Conservation (phyloP, 2,888 invertebrate species). For the Eurytoma californica region DNA sequence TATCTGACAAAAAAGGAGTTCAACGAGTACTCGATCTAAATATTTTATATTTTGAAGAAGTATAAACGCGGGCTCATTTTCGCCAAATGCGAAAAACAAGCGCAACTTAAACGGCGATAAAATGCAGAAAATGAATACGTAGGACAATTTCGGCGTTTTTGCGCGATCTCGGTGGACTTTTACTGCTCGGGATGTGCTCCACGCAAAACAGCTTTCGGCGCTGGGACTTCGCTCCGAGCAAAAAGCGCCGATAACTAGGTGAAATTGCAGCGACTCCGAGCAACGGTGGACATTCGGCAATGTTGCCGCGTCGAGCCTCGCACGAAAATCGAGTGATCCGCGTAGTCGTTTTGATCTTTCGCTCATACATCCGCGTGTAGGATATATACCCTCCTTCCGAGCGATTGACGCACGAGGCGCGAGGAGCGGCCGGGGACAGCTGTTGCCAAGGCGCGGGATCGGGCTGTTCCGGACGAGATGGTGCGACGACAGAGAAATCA, state of each 20-base stretch:
- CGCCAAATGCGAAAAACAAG: background rate
- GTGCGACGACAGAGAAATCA: slow-evolving; percentile 62
- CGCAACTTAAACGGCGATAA: background rate
- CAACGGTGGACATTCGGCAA: slow-evolving; percentile 41
- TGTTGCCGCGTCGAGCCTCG: slow-evolving; percentile 28
- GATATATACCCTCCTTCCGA: slow-evolving; percentile 46
- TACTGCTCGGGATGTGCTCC: slow-evolving; percentile 37
- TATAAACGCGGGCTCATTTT: too few relatives aligned
- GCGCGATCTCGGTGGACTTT: slow-evolving; percentile 9
- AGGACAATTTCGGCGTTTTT: slow-evolving; percentile 9
- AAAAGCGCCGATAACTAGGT: slow-evolving; percentile 19
- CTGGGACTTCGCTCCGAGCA: background rate
- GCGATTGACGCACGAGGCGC: slow-evolving; percentile 48
- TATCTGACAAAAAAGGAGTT: too few relatives aligned
- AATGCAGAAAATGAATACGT: slow-evolving; percentile 19
- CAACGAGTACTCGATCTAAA: too few relatives aligned
- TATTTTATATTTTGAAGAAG: too few relatives aligned
- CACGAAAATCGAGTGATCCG: slow-evolving; percentile 34
- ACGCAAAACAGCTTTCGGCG: slow-evolving; percentile 46
- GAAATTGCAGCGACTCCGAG: slow-evolving; percentile 22
- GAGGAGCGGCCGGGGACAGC: slow-evolving; percentile 16
- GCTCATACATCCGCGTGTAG: too few relatives aligned
- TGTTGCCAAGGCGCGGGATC: slow-evolving; percentile 59
- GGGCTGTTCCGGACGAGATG: slow-evolving; percentile 61
- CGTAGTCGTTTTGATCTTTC: slow-evolving; percentile 4